Conservation (phyloP, 2,888 invertebrate genomes). For the Drosophila borealis region DNA sequence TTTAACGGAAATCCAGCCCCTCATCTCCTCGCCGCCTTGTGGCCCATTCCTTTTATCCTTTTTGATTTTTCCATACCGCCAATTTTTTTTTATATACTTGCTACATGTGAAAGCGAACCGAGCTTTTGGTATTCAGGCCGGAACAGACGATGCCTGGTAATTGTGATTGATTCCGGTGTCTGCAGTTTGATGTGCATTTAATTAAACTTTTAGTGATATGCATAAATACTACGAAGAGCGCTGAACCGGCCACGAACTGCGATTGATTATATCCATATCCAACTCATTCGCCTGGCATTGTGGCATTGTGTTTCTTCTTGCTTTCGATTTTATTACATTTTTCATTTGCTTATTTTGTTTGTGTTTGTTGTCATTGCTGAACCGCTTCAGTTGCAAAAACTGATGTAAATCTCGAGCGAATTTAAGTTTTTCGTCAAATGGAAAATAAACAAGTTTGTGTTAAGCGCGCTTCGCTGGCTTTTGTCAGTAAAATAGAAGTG, state of each 20-base stretch:
- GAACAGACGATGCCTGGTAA: conserved; percentile 45
- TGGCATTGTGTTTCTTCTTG: not conserved
- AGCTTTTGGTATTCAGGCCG: conserved; percentile 4
- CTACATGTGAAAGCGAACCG: conserved; percentile 2
- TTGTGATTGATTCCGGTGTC: conserved; percentile 75
- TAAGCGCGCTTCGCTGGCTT: conserved; percentile 47
- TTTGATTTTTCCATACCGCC: conserved; percentile 48
- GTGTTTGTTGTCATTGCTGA: conserved; percentile 13
- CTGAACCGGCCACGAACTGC: not conserved
- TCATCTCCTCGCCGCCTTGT: conserved; percentile 3
- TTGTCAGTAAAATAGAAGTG: conserved; percentile 43
- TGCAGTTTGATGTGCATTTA: conserved; percentile 74
- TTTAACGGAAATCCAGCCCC: conserved; percentile 3
- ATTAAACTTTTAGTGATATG: conserved; percentile 72
- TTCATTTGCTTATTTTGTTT: conserved; percentile 2
- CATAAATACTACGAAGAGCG: conserved; percentile 58
- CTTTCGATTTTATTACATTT: conserved; percentile 2
- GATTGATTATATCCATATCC: conserved; percentile 36
- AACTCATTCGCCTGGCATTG: conserved; percentile 4
- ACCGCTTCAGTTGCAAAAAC: conserved; percentile 45
- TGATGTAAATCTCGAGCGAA: conserved; percentile 51
- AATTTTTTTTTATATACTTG: conserved; percentile 41
- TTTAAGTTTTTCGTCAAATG: conserved; percentile 68
- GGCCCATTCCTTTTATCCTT: conserved; percentile 44
- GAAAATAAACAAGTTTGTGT: conserved; percentile 74